These are phyloP conservation scores for Gobio occitaniae DNA, from an alignment of 2,797 vertebrate species.

Conservation along the genomic window DNA sequence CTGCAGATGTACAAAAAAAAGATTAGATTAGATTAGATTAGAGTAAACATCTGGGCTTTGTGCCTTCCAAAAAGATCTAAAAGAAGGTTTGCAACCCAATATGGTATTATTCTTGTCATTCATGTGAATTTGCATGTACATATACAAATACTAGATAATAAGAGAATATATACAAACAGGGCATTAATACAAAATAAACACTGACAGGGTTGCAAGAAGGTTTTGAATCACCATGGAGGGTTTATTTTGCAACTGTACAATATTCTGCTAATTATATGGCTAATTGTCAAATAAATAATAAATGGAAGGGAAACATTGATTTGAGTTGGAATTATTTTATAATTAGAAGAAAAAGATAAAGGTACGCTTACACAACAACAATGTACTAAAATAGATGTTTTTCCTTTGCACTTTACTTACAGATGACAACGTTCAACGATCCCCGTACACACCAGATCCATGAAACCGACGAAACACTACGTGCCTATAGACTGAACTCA, in stretches of 20 bases:
- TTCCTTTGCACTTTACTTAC: too few relatives aligned
- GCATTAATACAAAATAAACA: neutral
- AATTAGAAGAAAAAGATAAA: neutral
- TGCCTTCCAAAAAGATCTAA: neutral
- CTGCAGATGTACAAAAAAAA: conserved; percentile 11
- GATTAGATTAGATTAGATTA: neutral
- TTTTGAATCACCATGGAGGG: neutral
- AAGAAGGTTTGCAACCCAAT: neutral
- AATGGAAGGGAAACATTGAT: neutral
- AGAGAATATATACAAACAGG: neutral
- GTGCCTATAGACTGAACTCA: too few relatives aligned
- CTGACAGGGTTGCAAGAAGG: neutral
- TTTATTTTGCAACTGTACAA: neutral
- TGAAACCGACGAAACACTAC: too few relatives aligned
- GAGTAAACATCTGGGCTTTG: neutral
- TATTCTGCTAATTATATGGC: neutral
- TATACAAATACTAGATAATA: neutral
- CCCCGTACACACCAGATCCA: too few relatives aligned
- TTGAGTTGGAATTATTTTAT: neutral
- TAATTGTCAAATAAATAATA: neutral
- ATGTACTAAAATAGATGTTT: too few relatives aligned
- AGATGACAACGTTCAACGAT: too few relatives aligned
- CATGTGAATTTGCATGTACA: neutral
- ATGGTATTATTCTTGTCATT: neutral
- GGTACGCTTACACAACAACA: too few relatives aligned